Percentiles rank a stretch among this genome's conserved stretches.
phyloP scores from a whole-genome alignment of 2,113 vertebrate species.

The Acrocephalus arundinaceus region DNA sequence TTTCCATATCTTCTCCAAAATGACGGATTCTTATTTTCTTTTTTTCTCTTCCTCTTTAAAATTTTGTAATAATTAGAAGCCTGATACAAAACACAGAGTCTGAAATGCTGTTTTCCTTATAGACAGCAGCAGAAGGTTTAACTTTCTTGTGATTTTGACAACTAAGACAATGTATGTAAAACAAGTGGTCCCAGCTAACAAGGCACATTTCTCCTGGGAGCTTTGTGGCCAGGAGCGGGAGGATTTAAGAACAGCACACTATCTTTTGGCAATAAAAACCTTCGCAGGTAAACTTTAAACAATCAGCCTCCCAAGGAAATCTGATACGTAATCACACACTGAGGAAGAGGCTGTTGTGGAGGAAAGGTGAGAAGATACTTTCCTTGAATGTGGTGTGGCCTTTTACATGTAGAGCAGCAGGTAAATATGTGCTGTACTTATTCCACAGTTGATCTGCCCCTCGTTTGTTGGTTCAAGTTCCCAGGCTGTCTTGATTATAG shows the following conservation, averaged over 20 bases:
- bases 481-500: neutral
- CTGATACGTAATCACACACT: rapidly evolving
- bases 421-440: neutral
- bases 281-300: neutral
- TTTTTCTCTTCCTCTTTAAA: neutral
- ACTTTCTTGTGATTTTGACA: neutral
- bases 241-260: neutral
- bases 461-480: neutral
- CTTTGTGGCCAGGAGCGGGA: neutral
- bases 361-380: neutral
- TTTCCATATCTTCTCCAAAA: neutral
- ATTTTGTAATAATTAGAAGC: neutral
- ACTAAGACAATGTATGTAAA: neutral
- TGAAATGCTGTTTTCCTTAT: neutral
- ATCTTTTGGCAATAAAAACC: neutral
- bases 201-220: neutral
- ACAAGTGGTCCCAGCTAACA: neutral
- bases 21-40: neutral
- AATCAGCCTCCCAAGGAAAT: neutral
- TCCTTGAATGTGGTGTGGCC: neutral
- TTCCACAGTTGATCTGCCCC: neutral
- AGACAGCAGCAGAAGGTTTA: neutral
- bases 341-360: neutral
- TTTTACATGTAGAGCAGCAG: rapidly evolving
- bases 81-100: neutral